A percentile compares a stretch with the other conserved stretches of the same genome.
These are phyloP conservation scores for Hephaestus fuliginosus DNA, from an alignment of 2,797 vertebrate species.

Conservation along the genomic window DNA sequence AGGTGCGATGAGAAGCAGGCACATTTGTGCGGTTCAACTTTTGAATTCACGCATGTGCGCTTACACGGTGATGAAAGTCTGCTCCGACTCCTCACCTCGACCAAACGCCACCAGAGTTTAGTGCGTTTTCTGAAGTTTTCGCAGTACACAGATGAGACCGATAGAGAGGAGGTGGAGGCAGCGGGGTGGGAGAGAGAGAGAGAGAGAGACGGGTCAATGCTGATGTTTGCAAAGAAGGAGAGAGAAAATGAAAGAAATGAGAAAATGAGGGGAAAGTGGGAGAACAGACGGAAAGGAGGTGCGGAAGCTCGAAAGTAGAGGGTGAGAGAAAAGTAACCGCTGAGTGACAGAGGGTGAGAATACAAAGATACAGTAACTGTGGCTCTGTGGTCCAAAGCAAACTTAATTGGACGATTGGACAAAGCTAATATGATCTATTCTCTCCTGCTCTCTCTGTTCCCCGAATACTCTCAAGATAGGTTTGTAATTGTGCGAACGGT, in stretches of 20 bases:
- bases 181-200: too few relatives aligned
- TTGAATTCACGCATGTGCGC: background rate
- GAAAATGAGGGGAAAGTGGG: background rate
- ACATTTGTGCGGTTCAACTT: background rate
- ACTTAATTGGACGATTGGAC: conserved; percentile 35
- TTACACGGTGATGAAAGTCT: background rate
- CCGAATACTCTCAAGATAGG: background rate
- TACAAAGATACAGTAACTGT: background rate
- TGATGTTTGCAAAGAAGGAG: conserved; percentile 1
- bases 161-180: background rate
- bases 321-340: background rate
- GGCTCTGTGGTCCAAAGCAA: conserved; percentile 23
- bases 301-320: background rate
- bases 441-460: background rate
- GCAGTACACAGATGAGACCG: background rate
- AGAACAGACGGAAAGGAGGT: background rate
- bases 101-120: background rate
- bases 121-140: background rate
- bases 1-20: background rate
- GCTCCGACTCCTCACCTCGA: background rate
- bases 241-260: background rate
- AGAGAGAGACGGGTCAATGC: background rate
- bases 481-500: background rate
- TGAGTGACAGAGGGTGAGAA: background rate
- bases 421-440: conserved; percentile 9